A percentile compares a stretch with the other conserved stretches of the same genome.
Conservation (phyloP, 2,888 invertebrate genomes). For the Monopis laevigella region DNA sequence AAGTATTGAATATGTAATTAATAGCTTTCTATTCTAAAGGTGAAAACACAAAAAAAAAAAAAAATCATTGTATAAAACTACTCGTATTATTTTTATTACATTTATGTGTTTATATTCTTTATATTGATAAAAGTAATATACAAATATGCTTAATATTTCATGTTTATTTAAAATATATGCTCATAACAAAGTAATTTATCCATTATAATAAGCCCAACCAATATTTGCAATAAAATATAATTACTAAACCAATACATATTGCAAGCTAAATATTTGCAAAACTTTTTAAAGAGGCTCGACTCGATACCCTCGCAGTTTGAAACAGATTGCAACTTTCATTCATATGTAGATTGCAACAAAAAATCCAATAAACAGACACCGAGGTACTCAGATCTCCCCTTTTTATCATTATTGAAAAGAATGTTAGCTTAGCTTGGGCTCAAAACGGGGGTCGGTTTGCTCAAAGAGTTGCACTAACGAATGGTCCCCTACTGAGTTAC, state of each 20-base stretch:
- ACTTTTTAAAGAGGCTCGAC: conserved; percentile 23
- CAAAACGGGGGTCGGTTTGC: conserved; percentile 59
- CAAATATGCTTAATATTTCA: too few species aligned
- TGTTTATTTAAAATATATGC: too few species aligned
- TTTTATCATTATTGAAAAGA: conserved; percentile 62
- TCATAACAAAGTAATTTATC: conserved; percentile 6
- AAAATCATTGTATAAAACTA: too few species aligned
- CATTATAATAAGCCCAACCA: neutral
- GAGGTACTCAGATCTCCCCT: conserved; percentile 50
- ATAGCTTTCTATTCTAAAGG: too few species aligned
- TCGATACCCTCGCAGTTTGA: conserved; percentile 39
- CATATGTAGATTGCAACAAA: conserved; percentile 67
- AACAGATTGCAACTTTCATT: conserved; percentile 59
- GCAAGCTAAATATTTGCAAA: neutral
- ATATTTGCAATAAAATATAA: neutral
- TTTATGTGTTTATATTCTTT: too few species aligned
- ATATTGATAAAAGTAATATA: too few species aligned
- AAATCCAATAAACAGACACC: conserved; percentile 65
- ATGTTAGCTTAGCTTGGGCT: conserved; percentile 54
- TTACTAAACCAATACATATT: neutral
- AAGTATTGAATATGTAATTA: too few species aligned
- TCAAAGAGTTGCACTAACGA: conserved; percentile 66
- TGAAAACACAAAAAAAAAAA: too few species aligned
- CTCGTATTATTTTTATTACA: too few species aligned
- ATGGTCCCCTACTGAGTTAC: conserved; percentile 44